Evolutionary conservation across 2,888 invertebrate species (phyloP), one percentile per base, ranked within the genome.

Genomic region (Pseudanteris insignis): DNA sequence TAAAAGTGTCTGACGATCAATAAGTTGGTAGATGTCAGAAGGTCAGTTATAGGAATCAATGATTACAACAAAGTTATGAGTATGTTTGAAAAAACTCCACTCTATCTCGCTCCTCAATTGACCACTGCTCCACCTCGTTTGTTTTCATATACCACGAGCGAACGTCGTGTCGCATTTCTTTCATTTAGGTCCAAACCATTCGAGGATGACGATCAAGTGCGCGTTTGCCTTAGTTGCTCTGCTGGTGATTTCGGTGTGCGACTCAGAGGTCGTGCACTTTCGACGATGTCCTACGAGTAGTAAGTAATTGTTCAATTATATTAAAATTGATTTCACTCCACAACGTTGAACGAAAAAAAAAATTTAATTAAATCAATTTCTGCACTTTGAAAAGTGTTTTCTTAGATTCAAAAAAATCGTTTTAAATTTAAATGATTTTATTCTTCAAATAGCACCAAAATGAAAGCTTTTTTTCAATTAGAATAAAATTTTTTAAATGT

Each of bases 81-180:
- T 46, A 58, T 51, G 38, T 46, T 47, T 40, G 46, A 9, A 34
- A 58, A 46, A 59, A 32, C 41, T 30, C 10, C 21, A 12, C 40
- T 34, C 63, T 68, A 70, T 69, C 44, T 38, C 32, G 33, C 28
- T 54, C 40, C 69, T 72, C 71, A 74, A 76, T 76, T 77, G 75
- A 77, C 76, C 76, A 75, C 69, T 72, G 73, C 66, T 71, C 71
- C 72, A 65, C 62, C 50, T 64, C 48, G 25, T 46, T 50, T 55
- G 41, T 68, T 70, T 69, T 72, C 67, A 48, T 61, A 34, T 61
- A 53, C 38, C 36, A 36, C 51, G 43, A 61, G 46, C 44, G 63
- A 66, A 57, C 51, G 53, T 61, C 60, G 64, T 54, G 43, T 59
- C 51, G 61, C 51, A 64, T 67, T 68, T 72, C 67, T 67, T 67